phyloP scores from a whole-genome alignment of 1,140 invertebrate species.

The Caenorhabditis elegans region DNA sequence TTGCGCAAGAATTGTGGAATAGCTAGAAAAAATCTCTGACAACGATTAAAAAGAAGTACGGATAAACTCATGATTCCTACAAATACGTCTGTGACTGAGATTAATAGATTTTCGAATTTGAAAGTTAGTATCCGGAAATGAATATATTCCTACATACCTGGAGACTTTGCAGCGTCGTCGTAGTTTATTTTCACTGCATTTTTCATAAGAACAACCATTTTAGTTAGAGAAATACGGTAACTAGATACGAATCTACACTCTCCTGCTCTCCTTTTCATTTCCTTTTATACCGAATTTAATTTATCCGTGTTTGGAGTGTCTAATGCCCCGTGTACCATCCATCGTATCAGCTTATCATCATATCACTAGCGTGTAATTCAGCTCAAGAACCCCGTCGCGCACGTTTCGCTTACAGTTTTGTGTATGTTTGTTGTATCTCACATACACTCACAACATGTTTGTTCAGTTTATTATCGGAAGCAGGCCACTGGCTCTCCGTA shows the following conservation, averaged over 20 bases:
- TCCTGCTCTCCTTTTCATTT: background rate
- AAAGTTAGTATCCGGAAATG: too few species aligned
- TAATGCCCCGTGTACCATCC: background rate
- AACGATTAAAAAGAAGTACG: too few species aligned
- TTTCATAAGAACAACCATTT: conserved; percentile 18
- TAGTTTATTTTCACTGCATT: background rate
- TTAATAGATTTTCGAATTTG: too few species aligned
- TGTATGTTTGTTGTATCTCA: background rate
- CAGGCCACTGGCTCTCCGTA: background rate
- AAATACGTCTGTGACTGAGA: too few species aligned
- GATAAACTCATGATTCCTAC: too few species aligned
- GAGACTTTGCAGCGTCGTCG: background rate
- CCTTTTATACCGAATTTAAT: background rate
- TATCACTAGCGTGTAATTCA: background rate
- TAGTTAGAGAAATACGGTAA: background rate
- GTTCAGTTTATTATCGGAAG: conserved; percentile 30
- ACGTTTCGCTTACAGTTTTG: conserved; percentile 19
- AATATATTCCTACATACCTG: background rate
- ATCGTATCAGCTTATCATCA: background rate
- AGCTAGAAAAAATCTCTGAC: too few species aligned
- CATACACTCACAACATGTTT: conserved; percentile 15
- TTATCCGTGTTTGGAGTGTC: background rate
- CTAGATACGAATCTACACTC: too few species aligned
- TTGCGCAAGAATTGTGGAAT: too few species aligned
- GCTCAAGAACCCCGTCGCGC: conserved; percentile 4